Base-by-base conservation (phyloP, 2,113 vertebrate genomes). In the Irena cyanogastra region DNA sequence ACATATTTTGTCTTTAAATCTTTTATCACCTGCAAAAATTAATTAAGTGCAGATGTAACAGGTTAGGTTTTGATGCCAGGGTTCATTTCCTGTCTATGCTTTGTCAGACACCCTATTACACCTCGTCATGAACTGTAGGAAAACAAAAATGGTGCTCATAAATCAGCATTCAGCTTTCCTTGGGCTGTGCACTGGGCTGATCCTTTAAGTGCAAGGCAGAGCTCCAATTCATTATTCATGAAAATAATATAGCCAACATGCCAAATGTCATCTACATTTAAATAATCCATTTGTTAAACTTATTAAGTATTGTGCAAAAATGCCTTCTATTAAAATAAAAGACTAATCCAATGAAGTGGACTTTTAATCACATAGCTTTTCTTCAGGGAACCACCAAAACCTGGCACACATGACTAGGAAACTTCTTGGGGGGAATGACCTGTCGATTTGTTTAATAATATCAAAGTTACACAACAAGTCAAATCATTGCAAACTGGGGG, bases 11-110 rank as follows among this genome's bases (percentile, higher is more conserved):
- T 98, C 97, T 98, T 98, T 98, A 98, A 99, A 99, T 99, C 98
- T 99, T 99, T 99, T 99, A 99, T 99, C 99, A 99, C 98, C 97
- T 98, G 98, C 98, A 98, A 97, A 99, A 99, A 99, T 98, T 99
- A 99, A 99, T 98, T 99, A 98, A 98, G 96, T 98, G 98, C 99
- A 99, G 99, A 99, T 99, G 99, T 98, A 98, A 98, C 98, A 98
- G 98, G 98, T 99, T 99, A 98, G 96, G 97, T 98, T 98, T 97
- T 98, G 98, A 99, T 99, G 99, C 98, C 99, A 99, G 97, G 98
- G 98, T 99, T 99, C 99, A 99, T 99, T 99, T 99, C 99, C 99
- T 99, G 98, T 98, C 99, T 99, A 98, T 98, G 98, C 98, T 99
- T 98, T 99, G 98, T 99, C 98, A 98, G 98, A 99, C 98, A 99